A percentile compares a stretch with the other conserved stretches of the same genome.
phyloP scores from a whole-genome alignment of 2,113 vertebrate species.

The Silurus asotus region DNA sequence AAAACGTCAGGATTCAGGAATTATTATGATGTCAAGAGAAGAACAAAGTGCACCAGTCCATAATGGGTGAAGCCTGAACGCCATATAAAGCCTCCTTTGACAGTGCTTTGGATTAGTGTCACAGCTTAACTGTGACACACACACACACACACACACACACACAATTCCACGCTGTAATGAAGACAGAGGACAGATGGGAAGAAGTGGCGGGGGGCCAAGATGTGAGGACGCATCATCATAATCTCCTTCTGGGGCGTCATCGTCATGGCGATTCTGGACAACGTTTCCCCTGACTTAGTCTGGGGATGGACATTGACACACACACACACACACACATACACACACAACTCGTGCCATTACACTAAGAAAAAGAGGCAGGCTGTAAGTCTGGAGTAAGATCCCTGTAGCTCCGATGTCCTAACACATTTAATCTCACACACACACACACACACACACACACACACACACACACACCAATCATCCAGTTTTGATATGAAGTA shows the following conservation, averaged over 20 bases:
- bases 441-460: not conserved
- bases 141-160: constrained; percentile 35
- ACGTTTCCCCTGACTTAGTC: constrained; percentile 68
- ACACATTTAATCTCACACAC: not conserved
- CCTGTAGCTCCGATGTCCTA: not conserved
- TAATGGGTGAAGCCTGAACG: constrained; percentile 10
- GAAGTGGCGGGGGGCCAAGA: constrained; percentile 68
- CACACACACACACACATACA: constrained; percentile 22
- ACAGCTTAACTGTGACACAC: constrained; percentile 36
- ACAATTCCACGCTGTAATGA: constrained; percentile 58
- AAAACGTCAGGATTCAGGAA: not conserved
- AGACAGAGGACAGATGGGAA: constrained; percentile 74
- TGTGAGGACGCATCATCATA: constrained; percentile 73
- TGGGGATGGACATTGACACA: constrained; percentile 17
- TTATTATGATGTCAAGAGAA: not conserved
- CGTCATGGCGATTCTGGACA: constrained; percentile 69
- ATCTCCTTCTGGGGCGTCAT: constrained; percentile 69
- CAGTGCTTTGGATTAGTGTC: constrained; percentile 33
- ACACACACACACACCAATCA: too few relatives aligned
- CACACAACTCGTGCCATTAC: not conserved
- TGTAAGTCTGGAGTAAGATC: not conserved
- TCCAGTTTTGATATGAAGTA: too few relatives aligned
- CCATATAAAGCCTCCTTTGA: constrained; percentile 17
- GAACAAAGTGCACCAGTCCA: not conserved
- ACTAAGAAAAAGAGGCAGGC: not conserved